Percentiles rank a stretch among this genome's conserved stretches.
Conservation (phyloP, 2,888 invertebrate genomes). For the Heteropelma amictum region DNA sequence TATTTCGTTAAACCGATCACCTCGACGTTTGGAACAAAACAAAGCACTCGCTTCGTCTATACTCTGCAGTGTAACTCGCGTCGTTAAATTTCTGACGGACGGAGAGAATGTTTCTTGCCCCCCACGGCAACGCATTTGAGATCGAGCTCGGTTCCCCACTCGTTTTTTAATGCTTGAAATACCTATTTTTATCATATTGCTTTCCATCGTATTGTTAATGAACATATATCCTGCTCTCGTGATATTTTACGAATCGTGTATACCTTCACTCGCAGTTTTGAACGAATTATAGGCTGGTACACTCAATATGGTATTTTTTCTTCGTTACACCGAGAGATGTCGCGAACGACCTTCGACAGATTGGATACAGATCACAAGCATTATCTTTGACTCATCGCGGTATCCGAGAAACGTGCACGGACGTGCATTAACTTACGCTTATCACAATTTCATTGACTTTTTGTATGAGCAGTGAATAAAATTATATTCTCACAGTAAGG, state of each 20-base stretch:
- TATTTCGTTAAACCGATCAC: slow-evolving; percentile 25
- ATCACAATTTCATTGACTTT: too few species aligned
- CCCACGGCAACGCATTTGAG: slow-evolving; percentile 22
- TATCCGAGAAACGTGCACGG: too few species aligned
- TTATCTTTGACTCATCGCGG: neutral
- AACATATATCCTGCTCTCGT: neutral
- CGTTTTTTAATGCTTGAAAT: neutral
- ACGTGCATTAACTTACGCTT: too few species aligned
- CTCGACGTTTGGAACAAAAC: slow-evolving; percentile 42
- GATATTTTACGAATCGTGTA: neutral
- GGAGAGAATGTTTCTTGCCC: slow-evolving; percentile 28
- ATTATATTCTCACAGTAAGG: too few species aligned
- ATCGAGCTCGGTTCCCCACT: slow-evolving; percentile 35
- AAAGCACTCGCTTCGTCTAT: slow-evolving; percentile 31
- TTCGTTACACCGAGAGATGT: neutral
- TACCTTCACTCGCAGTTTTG: neutral
- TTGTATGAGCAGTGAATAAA: too few species aligned
- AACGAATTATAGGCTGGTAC: neutral
- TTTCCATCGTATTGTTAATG: slow-evolving; percentile 1
- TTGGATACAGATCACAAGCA: neutral
- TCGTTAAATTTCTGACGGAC: slow-evolving; percentile 34
- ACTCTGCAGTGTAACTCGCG: slow-evolving; percentile 14
- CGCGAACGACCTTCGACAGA: slow-evolving; percentile 18
- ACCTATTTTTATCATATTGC: neutral
- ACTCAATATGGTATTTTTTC: neutral